Evolutionary conservation across 2,113 vertebrate genomes (phyloP).

Genomic region (Phyllostomus discolor): DNA sequence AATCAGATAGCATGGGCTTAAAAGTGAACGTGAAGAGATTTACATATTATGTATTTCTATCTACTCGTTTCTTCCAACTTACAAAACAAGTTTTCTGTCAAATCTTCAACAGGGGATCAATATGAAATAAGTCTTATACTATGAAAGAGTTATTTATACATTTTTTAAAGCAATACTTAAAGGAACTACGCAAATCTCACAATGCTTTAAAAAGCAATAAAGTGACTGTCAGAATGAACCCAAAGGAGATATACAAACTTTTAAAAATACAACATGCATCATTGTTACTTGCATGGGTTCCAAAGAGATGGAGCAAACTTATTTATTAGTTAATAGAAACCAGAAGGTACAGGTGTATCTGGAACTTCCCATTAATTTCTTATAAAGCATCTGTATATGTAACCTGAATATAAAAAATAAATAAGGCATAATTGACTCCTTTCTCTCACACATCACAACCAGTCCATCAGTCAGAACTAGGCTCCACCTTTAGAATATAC

Average conservation of each 20-base stretch:
- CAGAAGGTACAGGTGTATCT: background rate
- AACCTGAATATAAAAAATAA: background rate
- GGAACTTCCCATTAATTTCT: background rate
- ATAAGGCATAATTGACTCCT: background rate
- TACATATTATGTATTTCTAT: background rate
- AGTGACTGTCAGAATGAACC: background rate
- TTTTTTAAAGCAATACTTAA: background rate
- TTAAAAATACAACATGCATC: constrained; percentile 4
- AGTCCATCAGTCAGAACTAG: background rate
- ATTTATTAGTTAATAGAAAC: background rate
- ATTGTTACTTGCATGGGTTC: background rate
- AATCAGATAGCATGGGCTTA: background rate
- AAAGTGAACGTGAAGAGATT: background rate
- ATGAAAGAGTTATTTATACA: background rate
- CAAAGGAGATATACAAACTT: background rate
- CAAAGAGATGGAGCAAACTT: background rate
- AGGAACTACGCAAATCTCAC: background rate
- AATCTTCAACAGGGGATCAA: background rate
- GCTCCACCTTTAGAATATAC: background rate
- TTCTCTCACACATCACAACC: background rate
- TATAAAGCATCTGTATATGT: background rate
- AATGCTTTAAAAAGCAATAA: background rate
- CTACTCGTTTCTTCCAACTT: background rate
- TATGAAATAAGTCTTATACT: background rate
- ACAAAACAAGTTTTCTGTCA: background rate